phyloP scores from a whole-genome alignment of 2,888 invertebrate genomes.

The Pycnomerus fuliginosus region DNA sequence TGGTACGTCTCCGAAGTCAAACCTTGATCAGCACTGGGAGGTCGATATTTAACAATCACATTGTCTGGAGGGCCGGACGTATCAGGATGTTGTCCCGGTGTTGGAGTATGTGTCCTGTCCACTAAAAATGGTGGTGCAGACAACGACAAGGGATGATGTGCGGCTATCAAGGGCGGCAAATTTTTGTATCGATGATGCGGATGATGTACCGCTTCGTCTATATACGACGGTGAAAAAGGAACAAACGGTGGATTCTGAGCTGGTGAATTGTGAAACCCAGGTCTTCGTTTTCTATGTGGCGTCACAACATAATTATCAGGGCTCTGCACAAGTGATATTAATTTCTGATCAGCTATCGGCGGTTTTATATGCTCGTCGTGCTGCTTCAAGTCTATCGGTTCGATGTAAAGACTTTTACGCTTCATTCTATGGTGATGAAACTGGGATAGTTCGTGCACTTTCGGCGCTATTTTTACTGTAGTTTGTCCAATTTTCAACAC shows the following conservation, averaged over 20 bases:
- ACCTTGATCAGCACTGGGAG: slow-evolving; percentile 68
- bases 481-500: slow-evolving; percentile 62
- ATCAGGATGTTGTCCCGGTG: slow-evolving; percentile 53
- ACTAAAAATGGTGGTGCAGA: slow-evolving; percentile 73
- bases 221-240: slow-evolving; percentile 74
- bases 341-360: slow-evolving; percentile 63
- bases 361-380: slow-evolving; percentile 68
- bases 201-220: slow-evolving; percentile 67
- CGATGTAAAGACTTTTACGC: slow-evolving; percentile 62
- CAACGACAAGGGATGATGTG: slow-evolving; percentile 68
- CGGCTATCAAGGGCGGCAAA: slow-evolving; percentile 59
- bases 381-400: slow-evolving; percentile 71
- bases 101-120: slow-evolving; percentile 63
- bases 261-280: slow-evolving; percentile 84
- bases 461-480: slow-evolving; percentile 61
- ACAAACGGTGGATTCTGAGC: slow-evolving; percentile 86
- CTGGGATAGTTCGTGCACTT: slow-evolving; percentile 58
- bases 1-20: slow-evolving; percentile 54
- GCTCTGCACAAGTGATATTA: slow-evolving; percentile 70
- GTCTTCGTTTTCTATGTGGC: slow-evolving; percentile 81
- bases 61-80: slow-evolving; percentile 54
- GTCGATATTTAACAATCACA: slow-evolving; percentile 62
- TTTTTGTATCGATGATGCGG: slow-evolving; percentile 62
- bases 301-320: slow-evolving; percentile 83
- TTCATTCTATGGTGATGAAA: slow-evolving; percentile 57